Evolutionary conservation across 2,888 invertebrate genomes (phyloP).

Genomic region (Trisateles emortualis): DNA sequence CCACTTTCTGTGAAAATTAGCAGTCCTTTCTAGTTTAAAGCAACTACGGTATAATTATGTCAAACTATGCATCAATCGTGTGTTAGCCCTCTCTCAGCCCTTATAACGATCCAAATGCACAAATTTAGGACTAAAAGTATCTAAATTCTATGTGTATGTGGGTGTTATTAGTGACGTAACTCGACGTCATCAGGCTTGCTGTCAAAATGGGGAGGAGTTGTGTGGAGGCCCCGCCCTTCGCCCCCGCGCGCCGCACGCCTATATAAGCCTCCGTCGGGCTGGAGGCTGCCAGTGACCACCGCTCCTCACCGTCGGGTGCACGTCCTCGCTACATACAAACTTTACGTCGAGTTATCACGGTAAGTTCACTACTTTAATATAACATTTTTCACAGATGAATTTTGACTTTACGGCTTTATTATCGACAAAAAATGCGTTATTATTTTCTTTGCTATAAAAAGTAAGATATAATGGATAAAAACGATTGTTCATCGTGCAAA

Average conservation of each 20-base stretch:
- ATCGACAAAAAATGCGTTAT: neutral
- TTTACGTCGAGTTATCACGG: slow-evolving; percentile 75
- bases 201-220: slow-evolving; percentile 73
- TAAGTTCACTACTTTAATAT: slow-evolving; percentile 58
- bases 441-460: neutral
- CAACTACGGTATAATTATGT: too few species aligned
- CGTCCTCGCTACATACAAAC: slow-evolving; percentile 61
- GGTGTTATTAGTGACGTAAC: slow-evolving; percentile 67
- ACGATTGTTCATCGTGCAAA: too few species aligned
- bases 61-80: too few species aligned
- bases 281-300: slow-evolving; percentile 56
- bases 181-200: slow-evolving; percentile 54
- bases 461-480: too few species aligned
- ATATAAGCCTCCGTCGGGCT: slow-evolving; percentile 68
- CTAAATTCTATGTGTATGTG: slow-evolving; percentile 2
- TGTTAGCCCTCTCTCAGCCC: too few species aligned
- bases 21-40: too few species aligned
- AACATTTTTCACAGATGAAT: neutral
- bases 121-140: neutral
- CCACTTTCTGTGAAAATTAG: too few species aligned
- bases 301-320: slow-evolving; percentile 45
- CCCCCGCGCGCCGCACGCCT: slow-evolving; percentile 56
- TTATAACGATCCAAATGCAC: neutral
- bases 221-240: slow-evolving; percentile 69
- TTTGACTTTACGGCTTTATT: neutral